A percentile compares a stretch with the other conserved stretches of the same genome.
These are phyloP conservation scores for Leptocoma aspasia DNA, from an alignment of 2,113 vertebrate genomes.

Conservation along the genomic window DNA sequence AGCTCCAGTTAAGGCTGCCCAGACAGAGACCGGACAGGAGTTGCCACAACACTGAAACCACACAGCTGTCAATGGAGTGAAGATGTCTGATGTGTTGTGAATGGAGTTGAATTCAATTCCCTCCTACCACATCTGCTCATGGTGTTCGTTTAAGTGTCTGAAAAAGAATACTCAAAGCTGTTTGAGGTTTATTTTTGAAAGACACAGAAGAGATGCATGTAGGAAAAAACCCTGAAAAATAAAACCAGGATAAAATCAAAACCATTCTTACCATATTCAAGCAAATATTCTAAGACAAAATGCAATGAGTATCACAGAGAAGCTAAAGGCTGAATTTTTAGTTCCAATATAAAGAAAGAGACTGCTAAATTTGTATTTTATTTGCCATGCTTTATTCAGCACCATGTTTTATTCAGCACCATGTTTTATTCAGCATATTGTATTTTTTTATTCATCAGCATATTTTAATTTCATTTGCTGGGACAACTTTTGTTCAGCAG, in stretches of 20 bases:
- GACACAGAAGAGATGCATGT: neutral
- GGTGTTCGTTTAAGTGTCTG: neutral
- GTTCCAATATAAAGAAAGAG: neutral
- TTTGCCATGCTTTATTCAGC: neutral
- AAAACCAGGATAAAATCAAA: neutral
- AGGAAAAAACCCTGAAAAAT: fast-evolving
- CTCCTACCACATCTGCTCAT: neutral
- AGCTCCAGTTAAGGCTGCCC: neutral
- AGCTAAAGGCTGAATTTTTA: neutral
- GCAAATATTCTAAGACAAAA: neutral
- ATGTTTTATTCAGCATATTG: neutral
- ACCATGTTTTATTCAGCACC: neutral
- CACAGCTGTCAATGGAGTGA: neutral
- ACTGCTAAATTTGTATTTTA: neutral
- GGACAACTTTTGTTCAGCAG: neutral
- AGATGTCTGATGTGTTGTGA: neutral
- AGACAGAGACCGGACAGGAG: neutral
- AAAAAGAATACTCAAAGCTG: neutral
- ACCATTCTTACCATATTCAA: neutral
- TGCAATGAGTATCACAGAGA: neutral
- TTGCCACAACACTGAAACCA: neutral
- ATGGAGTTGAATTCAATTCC: neutral
- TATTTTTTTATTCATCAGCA: neutral
- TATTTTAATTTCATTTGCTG: neutral
- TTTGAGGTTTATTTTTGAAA: neutral